A percentile compares a stretch with the other conserved stretches of the same genome.
Conservation (phyloP, 2,888 invertebrate genomes). For the Scrobipalpa atriplicella region DNA sequence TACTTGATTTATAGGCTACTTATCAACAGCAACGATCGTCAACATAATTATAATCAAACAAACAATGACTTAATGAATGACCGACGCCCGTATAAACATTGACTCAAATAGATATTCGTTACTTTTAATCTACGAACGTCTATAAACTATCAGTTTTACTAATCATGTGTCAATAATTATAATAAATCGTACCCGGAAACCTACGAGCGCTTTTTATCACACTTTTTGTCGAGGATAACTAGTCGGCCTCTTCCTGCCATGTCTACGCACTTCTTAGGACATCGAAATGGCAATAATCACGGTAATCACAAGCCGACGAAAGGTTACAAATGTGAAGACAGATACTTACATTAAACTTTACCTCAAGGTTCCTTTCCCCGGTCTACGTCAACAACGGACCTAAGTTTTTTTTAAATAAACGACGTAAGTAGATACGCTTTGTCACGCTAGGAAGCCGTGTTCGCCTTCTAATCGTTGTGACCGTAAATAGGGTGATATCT, state of each 20-base stretch:
- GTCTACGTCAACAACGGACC: not conserved
- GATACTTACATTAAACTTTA: slow-evolving; percentile 1
- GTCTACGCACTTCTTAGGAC: slow-evolving; percentile 33
- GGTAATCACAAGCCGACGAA: not conserved
- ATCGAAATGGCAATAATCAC: slow-evolving; percentile 7
- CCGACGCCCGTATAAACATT: not conserved
- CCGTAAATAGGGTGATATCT: too few relatives aligned
- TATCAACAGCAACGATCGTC: too few relatives aligned
- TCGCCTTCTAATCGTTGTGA: too few relatives aligned
- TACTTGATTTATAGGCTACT: too few relatives aligned
- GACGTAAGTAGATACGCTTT: too few relatives aligned
- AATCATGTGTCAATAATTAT: not conserved
- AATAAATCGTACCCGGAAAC: slow-evolving; percentile 38
- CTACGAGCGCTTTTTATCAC: slow-evolving; percentile 44
- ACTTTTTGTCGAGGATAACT: slow-evolving; percentile 57
- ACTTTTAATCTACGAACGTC: not conserved
- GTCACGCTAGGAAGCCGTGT: too few relatives aligned
- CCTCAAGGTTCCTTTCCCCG: not conserved
- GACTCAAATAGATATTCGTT: not conserved
- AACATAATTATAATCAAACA: too few relatives aligned
- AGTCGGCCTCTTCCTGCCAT: slow-evolving; percentile 52
- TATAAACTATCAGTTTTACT: not conserved
- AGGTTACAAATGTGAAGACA: not conserved
- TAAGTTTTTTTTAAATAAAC: too few relatives aligned
- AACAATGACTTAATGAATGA: too few relatives aligned